Base-by-base conservation (phyloP, 2,888 invertebrate species). In the Sinhomidia bicolor region DNA sequence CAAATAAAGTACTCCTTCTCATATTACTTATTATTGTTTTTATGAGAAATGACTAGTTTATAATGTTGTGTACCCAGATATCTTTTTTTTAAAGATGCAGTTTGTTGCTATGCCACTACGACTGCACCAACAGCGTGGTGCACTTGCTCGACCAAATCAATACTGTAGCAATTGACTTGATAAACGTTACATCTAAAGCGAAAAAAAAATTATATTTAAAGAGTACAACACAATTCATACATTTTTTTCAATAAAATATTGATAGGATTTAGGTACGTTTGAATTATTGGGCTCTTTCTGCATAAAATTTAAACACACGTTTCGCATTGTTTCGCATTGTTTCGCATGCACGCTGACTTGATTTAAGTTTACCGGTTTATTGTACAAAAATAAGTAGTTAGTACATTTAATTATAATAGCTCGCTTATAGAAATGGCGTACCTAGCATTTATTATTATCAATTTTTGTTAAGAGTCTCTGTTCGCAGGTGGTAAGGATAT, bases 91-190 rank as follows among this genome's bases (percentile, higher is more conserved):
- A 41, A 65, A 65, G 17, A 71, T 71, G 68, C 68, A 71, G 41
- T 71, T n/a, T n/a, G n/a, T n/a, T n/a, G n/a, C n/a, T n/a, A n/a
- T n/a, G n/a, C n/a, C n/a, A n/a, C n/a, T n/a, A n/a, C n/a, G n/a
- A n/a, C n/a, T 71, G 36, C 32, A 17, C 6, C 36, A 36, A 29
- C 62, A 62, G 60, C 60, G 26, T 7, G 1, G n/a, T 65, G 68
- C 68, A 71, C 68, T 41, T 71, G 36, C 41, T 71, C 20, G 41
- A 71, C 10, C 41, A 20, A 71, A 71, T 71, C 68, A 71, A 41
- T 71, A 71, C n/a, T 10, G 20, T 36, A 5, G 36, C 41, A 71
- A 71, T 41, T 41, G 41, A 71, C 36, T 41, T 10, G 41, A 71
- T 71, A 71, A 71, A 68, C 20, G 41, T 71, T 71, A 10, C 1